phyloP scores from a whole-genome alignment of 2,888 invertebrate genomes.

The Drosophila sordidapex region DNA sequence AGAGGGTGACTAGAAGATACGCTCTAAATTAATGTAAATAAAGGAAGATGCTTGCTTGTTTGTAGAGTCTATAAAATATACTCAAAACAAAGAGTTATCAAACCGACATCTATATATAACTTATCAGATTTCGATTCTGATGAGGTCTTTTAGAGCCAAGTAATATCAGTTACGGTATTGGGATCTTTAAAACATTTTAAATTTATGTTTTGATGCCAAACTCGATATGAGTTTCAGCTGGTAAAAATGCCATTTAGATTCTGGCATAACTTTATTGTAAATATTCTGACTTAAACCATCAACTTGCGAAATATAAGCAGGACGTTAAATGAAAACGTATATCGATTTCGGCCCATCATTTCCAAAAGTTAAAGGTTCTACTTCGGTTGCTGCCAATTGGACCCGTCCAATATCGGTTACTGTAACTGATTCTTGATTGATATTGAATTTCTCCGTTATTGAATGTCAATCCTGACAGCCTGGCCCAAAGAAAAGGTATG shows the following conservation, averaged over 20 bases:
- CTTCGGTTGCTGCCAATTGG: background rate
- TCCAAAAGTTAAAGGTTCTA: background rate
- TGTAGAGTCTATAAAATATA: background rate
- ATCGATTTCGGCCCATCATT: rapidly evolving
- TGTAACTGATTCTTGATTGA: background rate
- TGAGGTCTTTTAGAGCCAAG: too few relatives aligned
- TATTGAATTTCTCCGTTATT: background rate
- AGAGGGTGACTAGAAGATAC: background rate
- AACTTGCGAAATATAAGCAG: background rate
- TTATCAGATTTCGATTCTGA: background rate
- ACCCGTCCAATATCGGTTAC: background rate
- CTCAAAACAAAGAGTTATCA: background rate
- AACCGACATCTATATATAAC: background rate
- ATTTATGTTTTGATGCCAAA: background rate
- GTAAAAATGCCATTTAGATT: too few relatives aligned
- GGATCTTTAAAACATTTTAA: too few relatives aligned
- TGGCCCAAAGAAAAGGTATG: background rate
- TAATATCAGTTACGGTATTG: too few relatives aligned
- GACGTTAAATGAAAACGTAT: background rate
- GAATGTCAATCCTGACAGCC: background rate
- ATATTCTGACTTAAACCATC: background rate
- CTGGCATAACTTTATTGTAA: background rate
- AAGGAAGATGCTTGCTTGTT: background rate
- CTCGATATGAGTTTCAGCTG: too few relatives aligned
- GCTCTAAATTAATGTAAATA: background rate